Conservation (phyloP, 1,140 invertebrate genomes). For the Nylanderia fulva region DNA sequence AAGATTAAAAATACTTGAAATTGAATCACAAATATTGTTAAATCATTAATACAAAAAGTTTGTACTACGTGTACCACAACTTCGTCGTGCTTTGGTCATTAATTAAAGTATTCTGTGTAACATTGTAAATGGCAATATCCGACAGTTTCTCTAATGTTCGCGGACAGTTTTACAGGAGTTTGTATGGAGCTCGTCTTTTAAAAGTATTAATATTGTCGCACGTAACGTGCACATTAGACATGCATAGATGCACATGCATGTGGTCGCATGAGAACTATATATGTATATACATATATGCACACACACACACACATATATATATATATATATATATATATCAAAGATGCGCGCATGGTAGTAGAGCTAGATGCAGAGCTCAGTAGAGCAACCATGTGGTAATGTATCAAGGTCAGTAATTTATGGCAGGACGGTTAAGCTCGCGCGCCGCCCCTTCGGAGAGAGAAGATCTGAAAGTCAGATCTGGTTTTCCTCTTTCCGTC, state of each 20-base stretch:
- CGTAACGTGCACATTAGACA: constrained; percentile 34
- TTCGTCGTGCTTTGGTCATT: neutral
- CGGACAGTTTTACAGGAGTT: constrained; percentile 49
- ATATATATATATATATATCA: constrained; percentile 74
- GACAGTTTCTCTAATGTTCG: constrained; percentile 36
- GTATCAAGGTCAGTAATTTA: constrained; percentile 83
- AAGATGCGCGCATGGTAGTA: constrained; percentile 47
- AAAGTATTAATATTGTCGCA: constrained; percentile 42
- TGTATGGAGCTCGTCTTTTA: constrained; percentile 30
- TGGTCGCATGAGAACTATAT: constrained; percentile 56
- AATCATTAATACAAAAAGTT: constrained; percentile 35
- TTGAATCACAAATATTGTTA: constrained; percentile 6
- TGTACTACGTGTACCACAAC: neutral
- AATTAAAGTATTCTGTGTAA: constrained; percentile 7
- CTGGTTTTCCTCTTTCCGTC: constrained; percentile 31
- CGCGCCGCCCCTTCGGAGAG: constrained; percentile 51
- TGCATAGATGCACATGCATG: constrained; percentile 38
- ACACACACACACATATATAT: constrained; percentile 71
- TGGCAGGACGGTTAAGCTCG: constrained; percentile 80
- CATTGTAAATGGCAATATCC: neutral
- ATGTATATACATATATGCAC: constrained; percentile 69
- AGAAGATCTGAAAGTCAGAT: constrained; percentile 83
- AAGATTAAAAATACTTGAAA: neutral
- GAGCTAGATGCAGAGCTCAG: constrained; percentile 75
- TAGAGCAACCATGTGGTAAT: constrained; percentile 80